Evolutionary conservation across 2,113 vertebrate genomes (phyloP).

Genomic region (Sinocyclocheilus grahami): DNA sequence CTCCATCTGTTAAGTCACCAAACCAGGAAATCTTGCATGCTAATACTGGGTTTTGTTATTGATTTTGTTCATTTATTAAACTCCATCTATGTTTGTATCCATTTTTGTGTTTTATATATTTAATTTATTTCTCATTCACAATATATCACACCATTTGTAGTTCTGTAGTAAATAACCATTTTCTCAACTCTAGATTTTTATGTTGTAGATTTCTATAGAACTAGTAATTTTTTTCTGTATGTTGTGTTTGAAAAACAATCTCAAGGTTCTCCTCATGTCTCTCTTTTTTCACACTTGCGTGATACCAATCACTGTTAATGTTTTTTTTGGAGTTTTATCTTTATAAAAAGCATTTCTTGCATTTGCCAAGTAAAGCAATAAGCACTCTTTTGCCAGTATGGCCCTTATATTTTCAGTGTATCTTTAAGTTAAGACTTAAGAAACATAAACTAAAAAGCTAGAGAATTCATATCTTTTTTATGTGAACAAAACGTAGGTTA

Average conservation of each 20-base stretch:
- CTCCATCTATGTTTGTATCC: constrained; percentile 41
- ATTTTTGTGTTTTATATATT: constrained; percentile 41
- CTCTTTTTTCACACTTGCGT: constrained; percentile 70
- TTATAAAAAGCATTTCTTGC: constrained; percentile 22
- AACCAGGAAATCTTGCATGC: constrained; percentile 68
- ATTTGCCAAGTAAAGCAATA: constrained; percentile 32
- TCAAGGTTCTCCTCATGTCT: constrained; percentile 67
- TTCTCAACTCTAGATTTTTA: constrained; percentile 46
- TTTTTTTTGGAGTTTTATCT: background rate
- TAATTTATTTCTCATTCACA: constrained; percentile 55
- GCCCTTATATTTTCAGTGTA: constrained; percentile 37
- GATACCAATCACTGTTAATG: constrained; percentile 26
- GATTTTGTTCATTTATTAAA: constrained; percentile 45
- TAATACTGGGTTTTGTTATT: constrained; percentile 39
- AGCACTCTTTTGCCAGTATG: constrained; percentile 53
- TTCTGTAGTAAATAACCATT: constrained; percentile 48
- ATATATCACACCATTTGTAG: constrained; percentile 61
- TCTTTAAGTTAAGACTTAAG: background rate
- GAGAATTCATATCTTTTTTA: constrained; percentile 28
- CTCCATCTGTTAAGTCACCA: constrained; percentile 59
- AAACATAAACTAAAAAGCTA: background rate
- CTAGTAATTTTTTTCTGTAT: constrained; percentile 63
- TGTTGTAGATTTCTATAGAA: constrained; percentile 52
- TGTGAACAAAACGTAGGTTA: constrained; percentile 37
- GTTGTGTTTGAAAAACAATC: constrained; percentile 58